Conservation (phyloP, 2,888 invertebrate genomes). For the Sicus ferrugineus region DNA sequence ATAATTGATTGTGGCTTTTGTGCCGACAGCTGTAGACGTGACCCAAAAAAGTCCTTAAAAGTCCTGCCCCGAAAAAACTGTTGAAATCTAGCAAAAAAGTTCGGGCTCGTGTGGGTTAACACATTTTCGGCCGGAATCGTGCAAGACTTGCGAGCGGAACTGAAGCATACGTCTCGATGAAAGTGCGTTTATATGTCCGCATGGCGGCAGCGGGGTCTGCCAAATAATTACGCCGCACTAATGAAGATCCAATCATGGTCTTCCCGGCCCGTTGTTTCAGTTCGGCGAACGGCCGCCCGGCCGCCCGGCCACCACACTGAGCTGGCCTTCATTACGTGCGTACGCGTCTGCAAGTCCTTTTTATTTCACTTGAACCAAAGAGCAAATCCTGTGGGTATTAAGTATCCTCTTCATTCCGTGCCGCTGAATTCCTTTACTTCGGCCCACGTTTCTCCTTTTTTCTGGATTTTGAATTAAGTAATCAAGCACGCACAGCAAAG, state of each 20-base stretch:
- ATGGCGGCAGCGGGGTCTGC: slow-evolving; percentile 13
- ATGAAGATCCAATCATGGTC: slow-evolving; percentile 33
- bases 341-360: not conserved
- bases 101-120: not conserved
- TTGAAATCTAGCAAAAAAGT: slow-evolving; percentile 5
- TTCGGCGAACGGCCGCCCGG: no score
- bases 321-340: not conserved
- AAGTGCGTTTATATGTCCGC: not conserved
- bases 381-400: slow-evolving; percentile 17
- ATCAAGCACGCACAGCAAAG: slow-evolving; percentile 16
- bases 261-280: not conserved
- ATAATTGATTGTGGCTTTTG: slow-evolving; percentile 27
- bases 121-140: not conserved
- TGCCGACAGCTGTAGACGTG: slow-evolving; percentile 24
- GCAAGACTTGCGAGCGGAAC: slow-evolving; percentile 9
- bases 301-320: not conserved
- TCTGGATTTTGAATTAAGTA: slow-evolving; percentile 15
- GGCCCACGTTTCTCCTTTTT: not conserved
- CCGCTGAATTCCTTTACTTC: slow-evolving; percentile 4
- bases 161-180: slow-evolving; percentile 6
- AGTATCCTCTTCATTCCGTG: slow-evolving; percentile 14
- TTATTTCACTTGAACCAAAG: slow-evolving; percentile 5
- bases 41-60: slow-evolving; percentile 11
- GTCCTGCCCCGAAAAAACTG: slow-evolving; percentile 20
- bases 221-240: slow-evolving; percentile 33